A percentile compares a stretch with the other conserved stretches of the same genome.
These are phyloP conservation scores for Steatornis caripensis DNA, from an alignment of 2,113 vertebrate genomes.

Conservation along the genomic window DNA sequence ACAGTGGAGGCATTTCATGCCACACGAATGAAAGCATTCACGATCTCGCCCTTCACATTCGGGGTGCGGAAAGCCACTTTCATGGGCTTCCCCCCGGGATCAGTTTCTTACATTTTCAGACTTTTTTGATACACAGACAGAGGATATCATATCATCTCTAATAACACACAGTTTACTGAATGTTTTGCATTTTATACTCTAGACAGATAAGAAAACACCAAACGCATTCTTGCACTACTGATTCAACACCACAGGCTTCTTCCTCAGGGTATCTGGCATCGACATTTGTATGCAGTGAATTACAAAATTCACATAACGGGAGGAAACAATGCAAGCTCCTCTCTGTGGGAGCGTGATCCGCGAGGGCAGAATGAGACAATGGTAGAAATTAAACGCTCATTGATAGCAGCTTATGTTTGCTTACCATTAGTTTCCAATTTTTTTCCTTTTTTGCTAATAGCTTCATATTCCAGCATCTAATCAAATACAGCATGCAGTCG, in stretches of 20 bases:
- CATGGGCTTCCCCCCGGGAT: background rate
- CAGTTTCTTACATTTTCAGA: background rate
- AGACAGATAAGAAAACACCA: background rate
- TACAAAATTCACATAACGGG: background rate
- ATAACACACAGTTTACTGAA: background rate
- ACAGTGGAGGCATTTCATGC: fast-evolving
- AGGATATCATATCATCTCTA: background rate
- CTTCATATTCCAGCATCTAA: background rate
- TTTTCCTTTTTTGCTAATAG: background rate
- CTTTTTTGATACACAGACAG: background rate
- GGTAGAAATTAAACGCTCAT: background rate
- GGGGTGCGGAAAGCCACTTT: background rate
- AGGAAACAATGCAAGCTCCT: background rate
- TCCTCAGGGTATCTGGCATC: background rate
- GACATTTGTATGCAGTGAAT: background rate
- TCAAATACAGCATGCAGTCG: background rate
- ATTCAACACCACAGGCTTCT: background rate
- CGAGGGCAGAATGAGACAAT: background rate
- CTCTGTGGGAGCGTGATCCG: background rate
- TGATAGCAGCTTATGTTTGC: background rate
- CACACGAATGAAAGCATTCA: background rate
- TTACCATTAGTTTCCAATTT: background rate
- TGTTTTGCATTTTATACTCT: background rate
- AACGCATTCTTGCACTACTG: background rate
- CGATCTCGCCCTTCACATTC: fast-evolving